These are phyloP conservation scores for Sapajus apella DNA, from an alignment of 2,113 vertebrate genomes.

Conservation along the genomic window DNA sequence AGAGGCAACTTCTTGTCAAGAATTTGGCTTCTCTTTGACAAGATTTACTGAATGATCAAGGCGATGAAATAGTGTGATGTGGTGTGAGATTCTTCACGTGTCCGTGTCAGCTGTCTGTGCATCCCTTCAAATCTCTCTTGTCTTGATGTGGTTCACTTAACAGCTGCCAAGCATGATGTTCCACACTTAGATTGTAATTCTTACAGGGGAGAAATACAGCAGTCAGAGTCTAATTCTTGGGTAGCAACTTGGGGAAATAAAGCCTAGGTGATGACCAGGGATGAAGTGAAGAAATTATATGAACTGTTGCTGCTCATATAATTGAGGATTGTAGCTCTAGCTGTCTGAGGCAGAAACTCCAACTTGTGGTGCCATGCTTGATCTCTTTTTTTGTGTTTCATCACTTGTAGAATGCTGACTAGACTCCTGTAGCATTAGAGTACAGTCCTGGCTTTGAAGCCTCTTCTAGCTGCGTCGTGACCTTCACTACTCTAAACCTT, in stretches of 20 bases:
- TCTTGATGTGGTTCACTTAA: constrained; percentile 49
- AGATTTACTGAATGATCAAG: constrained; percentile 39
- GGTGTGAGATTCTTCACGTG: constrained; percentile 50
- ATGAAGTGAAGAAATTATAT: background rate
- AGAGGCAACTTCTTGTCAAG: constrained; percentile 3
- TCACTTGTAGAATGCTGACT: background rate
- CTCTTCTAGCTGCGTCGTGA: background rate
- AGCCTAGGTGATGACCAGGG: background rate
- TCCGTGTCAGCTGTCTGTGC: constrained; percentile 16
- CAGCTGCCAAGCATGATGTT: constrained; percentile 19
- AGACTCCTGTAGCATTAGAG: background rate
- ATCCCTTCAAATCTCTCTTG: constrained; percentile 24
- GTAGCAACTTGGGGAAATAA: background rate
- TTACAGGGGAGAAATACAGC: constrained; percentile 22
- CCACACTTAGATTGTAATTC: constrained; percentile 19
- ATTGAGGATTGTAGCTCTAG: background rate
- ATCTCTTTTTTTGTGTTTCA: constrained; percentile 1
- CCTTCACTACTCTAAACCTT: background rate
- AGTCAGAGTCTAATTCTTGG: constrained; percentile 21
- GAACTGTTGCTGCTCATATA: background rate
- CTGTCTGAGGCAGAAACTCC: constrained; percentile 37
- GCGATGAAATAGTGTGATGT: constrained; percentile 20
- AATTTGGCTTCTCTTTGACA: background rate
- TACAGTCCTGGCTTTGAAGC: constrained; percentile 13
- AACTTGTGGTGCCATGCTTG: background rate